A percentile compares a stretch with the other conserved stretches of the same genome.
These are phyloP conservation scores for Palythoa heliodiscus DNA, from an alignment of 92 coral and sea anemone species.

Conservation along the genomic window DNA sequence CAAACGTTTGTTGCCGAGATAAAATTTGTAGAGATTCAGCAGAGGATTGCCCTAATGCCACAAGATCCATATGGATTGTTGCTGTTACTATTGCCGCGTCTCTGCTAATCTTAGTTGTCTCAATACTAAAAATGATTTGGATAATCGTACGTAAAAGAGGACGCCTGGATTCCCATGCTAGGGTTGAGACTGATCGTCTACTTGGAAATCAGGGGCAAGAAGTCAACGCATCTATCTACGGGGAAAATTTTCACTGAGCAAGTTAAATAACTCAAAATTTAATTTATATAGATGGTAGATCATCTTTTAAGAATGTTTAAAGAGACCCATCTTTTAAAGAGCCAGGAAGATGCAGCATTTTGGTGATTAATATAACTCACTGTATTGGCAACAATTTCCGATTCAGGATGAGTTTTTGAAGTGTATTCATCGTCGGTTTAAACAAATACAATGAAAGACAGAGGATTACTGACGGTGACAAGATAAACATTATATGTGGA, in stretches of 20 bases:
- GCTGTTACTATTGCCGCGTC: neutral
- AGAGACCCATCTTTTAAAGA: too few species aligned
- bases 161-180: neutral
- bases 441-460: too few species aligned
- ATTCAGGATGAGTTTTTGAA: too few species aligned
- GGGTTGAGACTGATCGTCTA: neutral
- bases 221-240: neutral
- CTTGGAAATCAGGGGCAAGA: neutral
- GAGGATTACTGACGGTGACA: too few species aligned
- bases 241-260: neutral
- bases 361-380: too few species aligned
- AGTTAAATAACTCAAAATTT: too few species aligned
- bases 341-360: too few species aligned
- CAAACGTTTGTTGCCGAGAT: constrained; percentile 9
- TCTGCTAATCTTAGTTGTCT: neutral
- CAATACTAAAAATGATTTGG: neutral
- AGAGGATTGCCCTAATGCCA: neutral
- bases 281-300: neutral
- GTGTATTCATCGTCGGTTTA: too few species aligned
- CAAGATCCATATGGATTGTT: neutral
- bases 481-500: too few species aligned
- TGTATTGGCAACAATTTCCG: too few species aligned
- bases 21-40: neutral
- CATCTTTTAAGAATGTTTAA: too few species aligned
- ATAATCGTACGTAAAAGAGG: neutral